These are phyloP conservation scores for Molossus molossus DNA, from an alignment of 2,797 vertebrate genomes.

Conservation along the genomic window DNA sequence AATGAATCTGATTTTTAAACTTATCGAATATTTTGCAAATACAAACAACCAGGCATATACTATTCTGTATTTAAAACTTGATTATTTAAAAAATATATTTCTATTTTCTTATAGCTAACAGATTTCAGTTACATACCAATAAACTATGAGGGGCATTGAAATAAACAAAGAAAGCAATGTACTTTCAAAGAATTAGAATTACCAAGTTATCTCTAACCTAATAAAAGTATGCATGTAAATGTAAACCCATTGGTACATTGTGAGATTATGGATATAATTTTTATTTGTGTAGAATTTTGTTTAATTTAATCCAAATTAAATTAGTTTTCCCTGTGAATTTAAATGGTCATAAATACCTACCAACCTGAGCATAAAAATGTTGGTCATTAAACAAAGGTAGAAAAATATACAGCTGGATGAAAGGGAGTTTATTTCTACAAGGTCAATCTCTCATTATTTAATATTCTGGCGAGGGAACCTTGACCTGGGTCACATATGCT, in stretches of 20 bases:
- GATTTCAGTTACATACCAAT: not conserved
- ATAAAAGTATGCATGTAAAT: not conserved
- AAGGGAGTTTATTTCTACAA: not conserved
- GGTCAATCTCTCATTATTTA: not conserved
- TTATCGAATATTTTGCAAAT: constrained; percentile 50
- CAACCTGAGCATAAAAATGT: not conserved
- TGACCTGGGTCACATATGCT: not conserved
- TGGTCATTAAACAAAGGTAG: not conserved
- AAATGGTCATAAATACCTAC: not conserved
- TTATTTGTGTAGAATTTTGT: not conserved
- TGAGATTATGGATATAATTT: not conserved
- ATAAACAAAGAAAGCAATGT: not conserved
- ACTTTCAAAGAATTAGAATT: not conserved
- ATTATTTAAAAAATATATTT: constrained; percentile 33
- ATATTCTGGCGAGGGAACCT: not conserved
- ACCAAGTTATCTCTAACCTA: not conserved
- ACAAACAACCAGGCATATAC: not conserved
- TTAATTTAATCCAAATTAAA: constrained; percentile 2
- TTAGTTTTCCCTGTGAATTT: not conserved
- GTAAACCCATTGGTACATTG: not conserved
- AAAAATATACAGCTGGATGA: not conserved
- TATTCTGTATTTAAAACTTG: not conserved
- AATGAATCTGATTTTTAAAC: constrained; percentile 47
- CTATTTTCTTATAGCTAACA: not conserved
- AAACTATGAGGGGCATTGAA: not conserved